These are phyloP conservation scores for Takifugu flavidus DNA, from an alignment of 2,113 vertebrate genomes.

Conservation along the genomic window DNA sequence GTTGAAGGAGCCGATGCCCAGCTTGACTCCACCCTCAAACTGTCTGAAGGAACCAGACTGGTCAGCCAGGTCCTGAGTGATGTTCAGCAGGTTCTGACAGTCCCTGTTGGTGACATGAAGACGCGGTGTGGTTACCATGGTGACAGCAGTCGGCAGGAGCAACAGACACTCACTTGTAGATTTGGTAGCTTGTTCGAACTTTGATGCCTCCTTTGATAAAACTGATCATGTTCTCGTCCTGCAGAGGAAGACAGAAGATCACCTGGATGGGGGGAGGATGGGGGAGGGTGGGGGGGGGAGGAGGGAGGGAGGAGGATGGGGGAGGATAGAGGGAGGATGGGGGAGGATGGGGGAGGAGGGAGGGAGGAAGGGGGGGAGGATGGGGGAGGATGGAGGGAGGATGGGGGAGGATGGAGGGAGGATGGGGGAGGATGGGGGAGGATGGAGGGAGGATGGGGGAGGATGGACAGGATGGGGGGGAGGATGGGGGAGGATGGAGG, in stretches of 20 bases:
- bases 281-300: background rate
- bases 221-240: constrained; percentile 99
- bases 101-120: constrained; percentile 71
- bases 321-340: too few relatives aligned
- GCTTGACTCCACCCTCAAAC: constrained; percentile 92
- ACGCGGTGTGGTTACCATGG: background rate
- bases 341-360: too few relatives aligned
- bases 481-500: too few relatives aligned
- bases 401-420: too few relatives aligned
- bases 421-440: too few relatives aligned
- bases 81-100: constrained; percentile 84
- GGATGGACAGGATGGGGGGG: too few relatives aligned
- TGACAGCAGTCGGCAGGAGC: too few relatives aligned
- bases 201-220: constrained; percentile 97
- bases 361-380: too few relatives aligned
- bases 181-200: constrained; percentile 94
- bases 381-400: too few relatives aligned
- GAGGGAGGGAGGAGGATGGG: too few relatives aligned
- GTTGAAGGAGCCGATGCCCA: constrained; percentile 95
- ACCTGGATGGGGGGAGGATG: too few relatives aligned
- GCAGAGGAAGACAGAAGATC: constrained; percentile 1
- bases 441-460: too few relatives aligned
- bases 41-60: constrained; percentile 81
- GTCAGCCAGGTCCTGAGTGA: constrained; percentile 70
- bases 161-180: constrained; percentile 86